Percentiles rank a stretch among this genome's conserved stretches.
These are phyloP conservation scores for Cebus imitator DNA, from an alignment of 2,113 vertebrate species.

Conservation along the genomic window DNA sequence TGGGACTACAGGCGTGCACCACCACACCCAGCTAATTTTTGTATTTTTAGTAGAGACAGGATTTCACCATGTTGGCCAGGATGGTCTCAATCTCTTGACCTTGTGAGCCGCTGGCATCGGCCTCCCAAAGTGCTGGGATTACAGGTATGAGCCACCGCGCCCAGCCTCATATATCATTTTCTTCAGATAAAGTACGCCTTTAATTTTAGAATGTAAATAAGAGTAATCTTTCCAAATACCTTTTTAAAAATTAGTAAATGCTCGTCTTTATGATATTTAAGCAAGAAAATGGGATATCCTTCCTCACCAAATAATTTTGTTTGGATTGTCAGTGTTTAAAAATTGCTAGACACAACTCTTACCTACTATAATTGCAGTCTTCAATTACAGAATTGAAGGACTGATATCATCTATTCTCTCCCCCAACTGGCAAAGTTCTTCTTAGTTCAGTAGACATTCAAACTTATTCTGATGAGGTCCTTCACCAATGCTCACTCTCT, in stretches of 20 bases:
- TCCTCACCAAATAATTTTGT: neutral
- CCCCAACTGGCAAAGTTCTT: neutral
- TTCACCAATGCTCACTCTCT: neutral
- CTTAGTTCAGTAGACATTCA: neutral
- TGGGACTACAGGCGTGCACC: no score
- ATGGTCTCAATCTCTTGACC: no score
- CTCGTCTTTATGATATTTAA: neutral
- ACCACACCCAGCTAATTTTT: no score
- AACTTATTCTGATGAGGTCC: neutral
- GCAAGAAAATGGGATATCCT: neutral
- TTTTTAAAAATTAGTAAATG: neutral
- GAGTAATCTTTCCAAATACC: neutral
- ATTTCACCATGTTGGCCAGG: no score
- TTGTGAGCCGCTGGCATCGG: no score
- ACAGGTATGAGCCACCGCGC: no score
- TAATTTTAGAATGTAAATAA: neutral
- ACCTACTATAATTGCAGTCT: neutral
- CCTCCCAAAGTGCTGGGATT: no score
- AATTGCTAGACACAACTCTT: neutral
- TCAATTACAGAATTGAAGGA: neutral
- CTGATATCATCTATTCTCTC: neutral
- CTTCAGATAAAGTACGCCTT: neutral
- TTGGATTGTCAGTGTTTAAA: neutral
- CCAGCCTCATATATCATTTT: neutral
- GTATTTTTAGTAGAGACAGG: no score